phyloP scores from a whole-genome alignment of 1,140 invertebrate species.

The Ips typographus region DNA sequence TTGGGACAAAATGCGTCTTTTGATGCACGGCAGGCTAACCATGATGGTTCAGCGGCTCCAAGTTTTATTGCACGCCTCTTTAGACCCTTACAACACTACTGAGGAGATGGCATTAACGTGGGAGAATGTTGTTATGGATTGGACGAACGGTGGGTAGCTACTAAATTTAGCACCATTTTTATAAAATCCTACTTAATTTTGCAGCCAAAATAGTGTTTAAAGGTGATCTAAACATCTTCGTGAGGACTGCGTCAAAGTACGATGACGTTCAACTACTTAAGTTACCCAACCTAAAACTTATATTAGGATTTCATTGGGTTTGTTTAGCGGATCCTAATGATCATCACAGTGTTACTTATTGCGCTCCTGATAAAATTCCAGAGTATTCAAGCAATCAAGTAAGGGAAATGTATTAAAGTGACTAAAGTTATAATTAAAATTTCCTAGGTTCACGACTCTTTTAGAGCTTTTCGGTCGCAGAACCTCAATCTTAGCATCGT shows the following conservation, averaged over 20 bases:
- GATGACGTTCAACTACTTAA: slow-evolving; percentile 93
- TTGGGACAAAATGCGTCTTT: slow-evolving; percentile 95
- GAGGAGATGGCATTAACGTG: slow-evolving; percentile 98
- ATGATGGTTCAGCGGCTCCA: slow-evolving; percentile 84
- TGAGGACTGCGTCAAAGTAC: slow-evolving; percentile 96
- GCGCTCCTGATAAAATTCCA: slow-evolving; percentile 94
- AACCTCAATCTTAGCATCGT: slow-evolving; percentile 86
- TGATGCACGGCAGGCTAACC: slow-evolving; percentile 91
- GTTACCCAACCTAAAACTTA: slow-evolving; percentile 84
- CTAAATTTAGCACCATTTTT: background rate
- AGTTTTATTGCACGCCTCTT: slow-evolving; percentile 86
- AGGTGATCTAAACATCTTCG: slow-evolving; percentile 84
- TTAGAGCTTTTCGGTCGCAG: slow-evolving; percentile 90
- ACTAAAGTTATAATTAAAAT: background rate
- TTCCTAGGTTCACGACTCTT: slow-evolving; percentile 77
- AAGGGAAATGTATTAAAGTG: background rate
- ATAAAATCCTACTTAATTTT: slow-evolving; percentile 12
- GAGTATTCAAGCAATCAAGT: slow-evolving; percentile 95
- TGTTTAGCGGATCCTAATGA: slow-evolving; percentile 92
- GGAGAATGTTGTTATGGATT: slow-evolving; percentile 88
- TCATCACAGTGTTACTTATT: slow-evolving; percentile 94
- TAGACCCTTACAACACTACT: slow-evolving; percentile 98
- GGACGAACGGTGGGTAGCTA: slow-evolving; percentile 81
- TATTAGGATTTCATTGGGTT: slow-evolving; percentile 86
- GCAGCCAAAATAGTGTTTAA: slow-evolving; percentile 81